Conservation (phyloP, 2,113 vertebrate genomes). For the Myrmophylax atrothorax region DNA sequence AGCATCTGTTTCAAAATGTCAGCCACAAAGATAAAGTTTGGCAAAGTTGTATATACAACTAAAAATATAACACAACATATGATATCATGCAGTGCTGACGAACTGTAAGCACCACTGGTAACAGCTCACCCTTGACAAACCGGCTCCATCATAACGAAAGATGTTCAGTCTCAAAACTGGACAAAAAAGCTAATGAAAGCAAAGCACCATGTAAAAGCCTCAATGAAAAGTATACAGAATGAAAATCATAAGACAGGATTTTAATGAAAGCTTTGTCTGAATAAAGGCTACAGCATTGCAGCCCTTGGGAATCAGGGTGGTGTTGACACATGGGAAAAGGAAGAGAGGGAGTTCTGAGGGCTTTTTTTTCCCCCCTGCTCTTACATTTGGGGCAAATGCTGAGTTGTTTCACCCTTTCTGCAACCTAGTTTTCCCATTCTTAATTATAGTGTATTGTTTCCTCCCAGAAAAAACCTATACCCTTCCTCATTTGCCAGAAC, state of each 20-base stretch:
- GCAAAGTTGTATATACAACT: conserved; percentile 23
- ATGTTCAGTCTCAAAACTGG: neutral
- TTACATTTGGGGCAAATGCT: neutral
- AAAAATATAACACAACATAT: conserved; percentile 25
- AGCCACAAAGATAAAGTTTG: conserved; percentile 27
- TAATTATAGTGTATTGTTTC: neutral
- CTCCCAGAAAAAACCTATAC: neutral
- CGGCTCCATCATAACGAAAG: neutral
- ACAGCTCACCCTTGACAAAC: conserved; percentile 14
- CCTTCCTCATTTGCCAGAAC: conserved; percentile 8
- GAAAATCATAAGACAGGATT: neutral
- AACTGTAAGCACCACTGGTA: conserved; percentile 8
- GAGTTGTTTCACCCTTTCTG: neutral
- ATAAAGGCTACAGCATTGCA: neutral
- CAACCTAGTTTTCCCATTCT: neutral
- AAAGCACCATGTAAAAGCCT: neutral
- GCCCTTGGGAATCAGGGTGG: neutral
- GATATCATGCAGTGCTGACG: neutral
- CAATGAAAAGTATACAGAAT: neutral
- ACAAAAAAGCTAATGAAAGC: neutral
- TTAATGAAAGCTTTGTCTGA: conserved; percentile 16
- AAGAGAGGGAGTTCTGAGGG: neutral
- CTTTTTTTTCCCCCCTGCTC: neutral
- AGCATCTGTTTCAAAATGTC: conserved; percentile 48
- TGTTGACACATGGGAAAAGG: neutral